Percentiles rank a stretch among this genome's conserved stretches.
phyloP scores from a whole-genome alignment of 2,797 vertebrate species.

The Hapalemur alaotrensis region DNA sequence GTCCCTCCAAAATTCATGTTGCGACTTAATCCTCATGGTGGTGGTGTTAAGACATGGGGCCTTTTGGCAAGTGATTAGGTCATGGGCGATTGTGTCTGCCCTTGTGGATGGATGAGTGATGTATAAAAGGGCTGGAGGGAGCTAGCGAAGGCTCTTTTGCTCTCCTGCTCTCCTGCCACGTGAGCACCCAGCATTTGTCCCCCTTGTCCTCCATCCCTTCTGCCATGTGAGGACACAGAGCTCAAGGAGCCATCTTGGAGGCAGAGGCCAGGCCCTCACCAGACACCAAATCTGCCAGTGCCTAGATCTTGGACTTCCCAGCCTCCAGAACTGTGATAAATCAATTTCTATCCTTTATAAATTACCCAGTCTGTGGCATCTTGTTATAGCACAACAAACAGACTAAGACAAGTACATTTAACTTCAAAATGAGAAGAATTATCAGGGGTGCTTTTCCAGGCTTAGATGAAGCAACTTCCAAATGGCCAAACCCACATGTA shows the following conservation, averaged over 20 bases:
- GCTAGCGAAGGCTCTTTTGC: not conserved
- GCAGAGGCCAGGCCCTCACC: not conserved
- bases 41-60: not conserved
- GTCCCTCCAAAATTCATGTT: not conserved
- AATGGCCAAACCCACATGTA: not conserved
- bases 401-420: not conserved
- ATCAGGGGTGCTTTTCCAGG: not conserved
- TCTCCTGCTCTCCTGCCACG: not conserved
- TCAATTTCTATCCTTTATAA: not conserved
- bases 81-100: not conserved
- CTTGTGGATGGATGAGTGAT: not conserved
- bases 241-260: not conserved
- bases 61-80: not conserved
- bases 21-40: not conserved
- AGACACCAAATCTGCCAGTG: not conserved
- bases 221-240: not conserved
- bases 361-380: not conserved
- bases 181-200: fast-evolving
- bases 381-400: not conserved
- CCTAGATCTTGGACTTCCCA: not conserved
- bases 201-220: not conserved
- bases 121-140: not conserved
- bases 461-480: not conserved
- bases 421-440: not conserved
- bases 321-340: not conserved